phyloP scores from a whole-genome alignment of 2,797 vertebrate genomes.

The Parauchenoglanis punctatus region DNA sequence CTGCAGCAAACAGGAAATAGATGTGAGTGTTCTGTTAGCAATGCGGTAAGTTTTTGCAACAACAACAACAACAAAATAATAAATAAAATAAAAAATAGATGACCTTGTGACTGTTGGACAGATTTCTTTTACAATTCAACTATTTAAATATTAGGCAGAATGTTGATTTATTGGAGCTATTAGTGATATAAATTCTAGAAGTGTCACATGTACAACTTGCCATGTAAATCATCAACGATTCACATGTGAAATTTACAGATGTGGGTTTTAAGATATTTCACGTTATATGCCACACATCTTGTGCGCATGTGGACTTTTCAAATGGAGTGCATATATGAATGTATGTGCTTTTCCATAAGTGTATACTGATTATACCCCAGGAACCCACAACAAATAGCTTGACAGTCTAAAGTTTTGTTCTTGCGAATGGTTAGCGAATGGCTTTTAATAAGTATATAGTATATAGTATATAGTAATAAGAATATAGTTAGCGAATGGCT shows the following conservation, averaged over 20 bases:
- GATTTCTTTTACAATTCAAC: background rate
- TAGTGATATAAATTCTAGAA: background rate
- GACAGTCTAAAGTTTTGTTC: background rate
- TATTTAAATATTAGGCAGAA: background rate
- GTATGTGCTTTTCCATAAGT: too few species aligned
- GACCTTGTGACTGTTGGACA: background rate
- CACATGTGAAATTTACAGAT: background rate
- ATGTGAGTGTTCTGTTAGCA: background rate
- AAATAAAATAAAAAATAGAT: background rate
- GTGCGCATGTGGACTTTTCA: background rate
- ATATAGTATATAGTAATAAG: too few species aligned
- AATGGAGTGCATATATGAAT: background rate
- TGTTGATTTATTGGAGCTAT: background rate
- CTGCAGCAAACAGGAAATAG: conserved; percentile 3
- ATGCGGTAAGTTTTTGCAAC: background rate
- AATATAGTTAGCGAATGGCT: too few species aligned
- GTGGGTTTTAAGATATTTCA: background rate
- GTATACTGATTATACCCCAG: background rate
- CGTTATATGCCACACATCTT: background rate
- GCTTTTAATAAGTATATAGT: background rate
- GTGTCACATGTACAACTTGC: background rate
- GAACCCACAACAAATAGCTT: background rate
- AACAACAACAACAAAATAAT: too few species aligned
- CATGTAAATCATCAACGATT: background rate
- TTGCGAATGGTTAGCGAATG: too few species aligned